Evolutionary conservation across 2,113 vertebrate species (phyloP), one percentile per base, ranked within the genome.

Genomic region (Pygoscelis antarcticus): DNA sequence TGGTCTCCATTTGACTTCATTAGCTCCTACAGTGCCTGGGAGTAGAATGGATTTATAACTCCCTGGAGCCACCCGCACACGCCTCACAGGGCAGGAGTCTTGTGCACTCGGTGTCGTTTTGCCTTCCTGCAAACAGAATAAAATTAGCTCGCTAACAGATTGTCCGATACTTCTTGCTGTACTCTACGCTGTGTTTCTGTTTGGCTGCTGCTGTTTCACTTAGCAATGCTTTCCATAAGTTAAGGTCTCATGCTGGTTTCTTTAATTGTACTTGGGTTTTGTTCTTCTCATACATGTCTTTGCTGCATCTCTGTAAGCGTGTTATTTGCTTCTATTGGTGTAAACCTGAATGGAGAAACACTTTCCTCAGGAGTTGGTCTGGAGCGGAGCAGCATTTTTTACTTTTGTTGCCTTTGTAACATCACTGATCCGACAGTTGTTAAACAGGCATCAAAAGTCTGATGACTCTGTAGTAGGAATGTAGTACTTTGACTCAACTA

Each of bases 1-100:
- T 10, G 47, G 51, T 93, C 81, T 74, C 71, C 21, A 6, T 52
- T 88, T 72, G 91, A 55, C 75, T 86, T 82, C 92, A 60, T 94
- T 68, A 61, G 83, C 65, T 87, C 89, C 91, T 29, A 4, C 61
- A 9, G 72, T 8, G 90, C 62, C 52, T 22, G n/a, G 57, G 74
- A 93, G 25, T 11, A 9, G 44, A 66, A 83, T 27, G 92, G 85
- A 76, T 94, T 95, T 65, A 54, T 40, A 32, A 32, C 71, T 66
- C 90, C 93, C 79, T 1, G 19, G 87, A 80, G 78, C 64, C 65
- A 13, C 34, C 25, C 16, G 30, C 66, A 8, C 69, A 21, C 13
- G 27, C 68, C 89, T 70, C 30, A 1, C 65, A 29, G 87, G 83
- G 87, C 87, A 70, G 65, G 54, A 83, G 68, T 3, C 30, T n/a